Conservation (phyloP, 2,888 invertebrate genomes). For the Lepeophtheirus nordmannii region DNA sequence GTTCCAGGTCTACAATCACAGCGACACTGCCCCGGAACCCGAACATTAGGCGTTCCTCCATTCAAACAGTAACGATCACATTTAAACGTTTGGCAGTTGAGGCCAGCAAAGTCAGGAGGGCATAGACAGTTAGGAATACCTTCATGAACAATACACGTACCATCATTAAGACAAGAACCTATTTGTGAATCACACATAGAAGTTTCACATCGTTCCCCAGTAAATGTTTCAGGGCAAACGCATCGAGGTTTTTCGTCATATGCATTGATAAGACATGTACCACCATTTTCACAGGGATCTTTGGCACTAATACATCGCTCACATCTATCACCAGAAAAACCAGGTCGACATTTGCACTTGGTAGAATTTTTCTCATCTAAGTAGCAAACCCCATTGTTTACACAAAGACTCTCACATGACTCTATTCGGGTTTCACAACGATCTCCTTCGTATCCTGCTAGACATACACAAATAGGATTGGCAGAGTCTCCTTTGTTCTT, state of each 20-base stretch:
- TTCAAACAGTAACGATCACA: constrained; percentile 25
- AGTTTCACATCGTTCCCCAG: constrained; percentile 14
- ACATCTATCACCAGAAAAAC: constrained; percentile 26
- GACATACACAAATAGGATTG: constrained; percentile 42
- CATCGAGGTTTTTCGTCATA: constrained; percentile 28
- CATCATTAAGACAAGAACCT: constrained; percentile 29
- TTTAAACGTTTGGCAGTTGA: constrained; percentile 27
- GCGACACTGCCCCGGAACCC: constrained; percentile 27
- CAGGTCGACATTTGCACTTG: constrained; percentile 25
- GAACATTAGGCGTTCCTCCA: constrained; percentile 17
- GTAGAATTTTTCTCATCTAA: constrained; percentile 21
- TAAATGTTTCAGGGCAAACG: constrained; percentile 27
- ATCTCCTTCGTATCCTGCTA: constrained; percentile 48
- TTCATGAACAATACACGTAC: constrained; percentile 27
- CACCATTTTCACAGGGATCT: constrained; percentile 39
- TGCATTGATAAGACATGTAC: constrained; percentile 39
- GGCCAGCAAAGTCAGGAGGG: constrained; percentile 27
- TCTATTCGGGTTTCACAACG: constrained; percentile 46
- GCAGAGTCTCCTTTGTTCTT: constrained; percentile 30
- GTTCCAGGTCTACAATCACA: constrained; percentile 39
- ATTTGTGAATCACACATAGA: background rate
- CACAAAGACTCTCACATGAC: constrained; percentile 41
- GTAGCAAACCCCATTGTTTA: constrained; percentile 43
- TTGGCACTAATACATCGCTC: constrained; percentile 20
- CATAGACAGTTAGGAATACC: constrained; percentile 27